Base-by-base conservation (phyloP, 2,113 vertebrate genomes). In the Percopsis transmontana region DNA sequence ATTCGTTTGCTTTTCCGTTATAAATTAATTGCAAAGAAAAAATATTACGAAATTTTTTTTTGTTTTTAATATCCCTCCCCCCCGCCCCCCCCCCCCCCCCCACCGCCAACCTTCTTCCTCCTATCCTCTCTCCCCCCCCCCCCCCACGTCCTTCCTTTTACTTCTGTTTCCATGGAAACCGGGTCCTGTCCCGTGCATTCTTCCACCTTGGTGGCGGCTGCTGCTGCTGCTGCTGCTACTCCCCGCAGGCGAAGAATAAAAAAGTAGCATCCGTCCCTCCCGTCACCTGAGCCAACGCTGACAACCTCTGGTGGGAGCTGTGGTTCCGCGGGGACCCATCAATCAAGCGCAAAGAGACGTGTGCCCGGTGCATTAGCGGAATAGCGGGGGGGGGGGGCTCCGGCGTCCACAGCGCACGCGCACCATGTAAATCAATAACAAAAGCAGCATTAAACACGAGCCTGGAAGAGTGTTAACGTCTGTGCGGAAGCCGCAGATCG, bases 161-260 rank as follows among this genome's bases (percentile, higher is more conserved):
- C 68, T 77, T 87, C 84, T 87, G 90, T 91, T 89, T 85, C 89
- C 90, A 90, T 88, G 83, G 90, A 85, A 90, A 91, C 90, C 72
- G 69, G 72, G 81, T 70, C 76, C 77, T 74, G 77, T 85, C 84
- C 80, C 79, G 63, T 74, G 81, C 21, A 69, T 85, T 77, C 44
- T 58, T 63, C 59, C 81, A 66, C 71, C 44, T 20, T 66, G 74
- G 84, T 78, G 40, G 72, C 71, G n/a, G n/a, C n/a, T n/a, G n/a
- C n/a, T n/a, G n/a, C n/a, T n/a, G 27, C 27, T n/a, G n/a, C 27
- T 33, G 27, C 27, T 33, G 27, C 71, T 69, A 63, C 66, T 71
- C 77, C 76, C 77, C 6, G 38, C 66, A 68, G 77, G 80, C 80
- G 60, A 14, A 74, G 69, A 71, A 76, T 68, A 58, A 58, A 74